These are phyloP conservation scores for Halichondria panicea DNA, from an alignment of 37 sponge, comb jelly and placozoan genomes.

Conservation along the genomic window DNA sequence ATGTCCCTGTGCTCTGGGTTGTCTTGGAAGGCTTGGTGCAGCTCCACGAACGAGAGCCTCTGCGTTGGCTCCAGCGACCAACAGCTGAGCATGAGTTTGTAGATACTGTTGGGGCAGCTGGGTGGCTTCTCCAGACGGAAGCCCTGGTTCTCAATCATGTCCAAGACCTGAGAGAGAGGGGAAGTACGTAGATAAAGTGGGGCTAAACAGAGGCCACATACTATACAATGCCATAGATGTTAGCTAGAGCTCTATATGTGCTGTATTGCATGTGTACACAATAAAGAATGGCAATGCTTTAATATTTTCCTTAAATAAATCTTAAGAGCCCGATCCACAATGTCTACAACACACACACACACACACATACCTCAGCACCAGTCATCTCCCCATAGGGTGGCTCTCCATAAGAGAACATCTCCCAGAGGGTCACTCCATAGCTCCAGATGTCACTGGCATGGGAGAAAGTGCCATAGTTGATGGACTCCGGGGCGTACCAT, in stretches of 20 bases:
- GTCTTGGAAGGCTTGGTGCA: slow-evolving; percentile 59
- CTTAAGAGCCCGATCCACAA: too few relatives aligned
- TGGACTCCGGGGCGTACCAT: slow-evolving; percentile 98
- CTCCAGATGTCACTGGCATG: slow-evolving; percentile 98
- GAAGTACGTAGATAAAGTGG: too few relatives aligned
- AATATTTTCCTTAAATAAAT: too few relatives aligned
- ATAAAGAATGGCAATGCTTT: too few relatives aligned
- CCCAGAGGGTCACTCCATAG: slow-evolving; percentile 97
- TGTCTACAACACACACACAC: slow-evolving; percentile 1
- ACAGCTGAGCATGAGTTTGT: slow-evolving; percentile 82
- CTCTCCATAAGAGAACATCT: slow-evolving; percentile 96
- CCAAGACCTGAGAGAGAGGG: slow-evolving; percentile 70
- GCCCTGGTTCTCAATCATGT: slow-evolving; percentile 75
- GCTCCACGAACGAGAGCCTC: slow-evolving; percentile 79
- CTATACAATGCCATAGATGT: too few relatives aligned
- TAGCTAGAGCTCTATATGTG: too few relatives aligned
- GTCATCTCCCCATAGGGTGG: slow-evolving; percentile 95
- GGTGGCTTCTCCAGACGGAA: slow-evolving; percentile 70
- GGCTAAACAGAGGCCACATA: too few relatives aligned
- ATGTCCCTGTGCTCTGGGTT: slow-evolving; percentile 69
- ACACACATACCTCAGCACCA: slow-evolving; percentile 77
- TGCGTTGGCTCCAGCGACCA: slow-evolving; percentile 82
- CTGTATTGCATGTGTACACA: too few relatives aligned
- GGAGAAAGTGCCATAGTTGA: slow-evolving; percentile 92
- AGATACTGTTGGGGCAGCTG: slow-evolving; percentile 72